A percentile compares a stretch with the other conserved stretches of the same genome.
These are phyloP conservation scores for Anas georgica DNA, from an alignment of 2,797 vertebrate species.

Conservation along the genomic window DNA sequence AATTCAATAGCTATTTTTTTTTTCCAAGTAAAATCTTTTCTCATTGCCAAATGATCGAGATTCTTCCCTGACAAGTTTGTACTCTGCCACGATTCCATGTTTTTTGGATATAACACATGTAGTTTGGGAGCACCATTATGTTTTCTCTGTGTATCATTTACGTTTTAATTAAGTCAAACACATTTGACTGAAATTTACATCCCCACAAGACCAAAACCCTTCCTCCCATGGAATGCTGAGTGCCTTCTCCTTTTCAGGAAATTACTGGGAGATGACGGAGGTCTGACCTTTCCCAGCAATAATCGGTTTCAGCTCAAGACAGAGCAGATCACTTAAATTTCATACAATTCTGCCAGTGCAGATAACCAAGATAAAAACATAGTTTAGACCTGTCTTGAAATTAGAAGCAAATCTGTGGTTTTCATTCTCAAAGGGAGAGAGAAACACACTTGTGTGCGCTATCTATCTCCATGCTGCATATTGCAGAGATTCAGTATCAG, in stretches of 20 bases:
- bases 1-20: background rate
- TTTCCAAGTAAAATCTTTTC: background rate
- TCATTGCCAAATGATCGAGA: background rate
- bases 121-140: background rate
- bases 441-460: background rate
- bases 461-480: background rate
- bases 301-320: background rate
- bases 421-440: background rate
- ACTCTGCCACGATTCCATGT: background rate
- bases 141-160: background rate
- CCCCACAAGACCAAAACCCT: background rate
- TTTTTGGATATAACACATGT: background rate
- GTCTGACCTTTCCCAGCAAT: background rate
- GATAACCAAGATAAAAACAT: background rate
- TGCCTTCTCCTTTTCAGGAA: background rate
- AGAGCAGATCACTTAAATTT: background rate
- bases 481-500: background rate
- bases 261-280: background rate
- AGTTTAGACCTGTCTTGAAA: background rate
- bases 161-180: background rate
- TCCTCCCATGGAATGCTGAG: background rate
- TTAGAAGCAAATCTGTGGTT: fast-evolving
- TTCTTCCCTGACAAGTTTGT: background rate
- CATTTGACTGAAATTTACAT: background rate
- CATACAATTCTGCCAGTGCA: background rate